These are phyloP conservation scores for Enteromius unitaeniatus DNA, from an alignment of 2,797 vertebrate genomes.

Conservation along the genomic window DNA sequence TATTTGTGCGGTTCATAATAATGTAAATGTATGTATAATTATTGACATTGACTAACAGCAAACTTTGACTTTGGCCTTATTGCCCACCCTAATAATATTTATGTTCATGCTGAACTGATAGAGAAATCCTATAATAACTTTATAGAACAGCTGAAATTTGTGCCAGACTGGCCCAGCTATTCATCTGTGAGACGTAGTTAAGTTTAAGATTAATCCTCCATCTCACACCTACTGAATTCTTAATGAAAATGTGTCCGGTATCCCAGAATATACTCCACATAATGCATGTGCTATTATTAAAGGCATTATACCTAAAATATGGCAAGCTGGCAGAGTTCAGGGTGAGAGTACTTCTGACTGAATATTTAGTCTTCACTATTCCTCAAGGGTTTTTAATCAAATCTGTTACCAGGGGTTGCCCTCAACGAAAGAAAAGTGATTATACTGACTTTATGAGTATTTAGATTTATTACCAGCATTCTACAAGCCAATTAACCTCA, in stretches of 20 bases:
- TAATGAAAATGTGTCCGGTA: slow-evolving; percentile 34
- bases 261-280: slow-evolving; percentile 28
- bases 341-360: slow-evolving; percentile 21
- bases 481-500: slow-evolving; percentile 30
- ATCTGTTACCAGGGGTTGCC: slow-evolving; percentile 29
- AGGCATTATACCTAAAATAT: slow-evolving; percentile 28
- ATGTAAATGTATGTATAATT: too few relatives aligned
- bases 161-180: neutral
- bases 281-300: slow-evolving; percentile 33
- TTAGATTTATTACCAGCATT: slow-evolving; percentile 34
- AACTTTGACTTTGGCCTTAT: too few relatives aligned
- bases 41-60: too few relatives aligned
- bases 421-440: slow-evolving; percentile 19
- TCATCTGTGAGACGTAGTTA: slow-evolving; percentile 10
- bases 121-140: neutral
- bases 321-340: slow-evolving; percentile 24
- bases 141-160: neutral
- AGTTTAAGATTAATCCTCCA: slow-evolving; percentile 18
- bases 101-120: neutral
- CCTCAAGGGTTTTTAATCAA: slow-evolving; percentile 24
- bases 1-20: too few relatives aligned
- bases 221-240: slow-evolving; percentile 36
- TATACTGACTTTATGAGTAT: slow-evolving; percentile 34
- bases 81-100: neutral
- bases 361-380: slow-evolving; percentile 8